Conservation (phyloP, 2,113 vertebrate genomes). For the Himantopus leucocephalus region DNA sequence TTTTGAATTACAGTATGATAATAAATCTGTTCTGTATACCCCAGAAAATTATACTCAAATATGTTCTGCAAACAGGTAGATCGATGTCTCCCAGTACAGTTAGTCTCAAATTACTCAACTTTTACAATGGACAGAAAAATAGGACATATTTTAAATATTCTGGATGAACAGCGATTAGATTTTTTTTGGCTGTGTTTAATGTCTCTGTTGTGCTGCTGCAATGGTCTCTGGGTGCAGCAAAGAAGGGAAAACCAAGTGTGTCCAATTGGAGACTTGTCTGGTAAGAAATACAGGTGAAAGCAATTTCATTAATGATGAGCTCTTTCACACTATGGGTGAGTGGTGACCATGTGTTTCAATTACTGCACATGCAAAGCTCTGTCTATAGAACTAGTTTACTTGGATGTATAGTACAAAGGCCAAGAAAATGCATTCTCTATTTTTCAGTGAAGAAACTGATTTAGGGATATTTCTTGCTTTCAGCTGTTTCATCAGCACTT, state of each 20-base stretch:
- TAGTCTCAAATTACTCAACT: not conserved
- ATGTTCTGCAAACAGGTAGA: not conserved
- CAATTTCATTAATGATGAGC: not conserved
- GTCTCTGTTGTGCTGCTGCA: not conserved
- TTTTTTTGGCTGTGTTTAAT: not conserved
- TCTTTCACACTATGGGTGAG: not conserved
- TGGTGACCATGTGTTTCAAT: not conserved
- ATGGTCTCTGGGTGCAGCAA: not conserved
- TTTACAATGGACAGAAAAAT: not conserved
- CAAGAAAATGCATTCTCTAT: not conserved
- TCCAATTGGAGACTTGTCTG: not conserved
- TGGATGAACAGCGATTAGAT: not conserved
- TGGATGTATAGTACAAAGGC: not conserved
- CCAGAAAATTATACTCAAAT: not conserved
- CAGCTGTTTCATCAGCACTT: not conserved
- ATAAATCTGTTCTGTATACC: not conserved
- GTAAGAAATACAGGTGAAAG: not conserved
- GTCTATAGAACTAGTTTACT: not conserved
- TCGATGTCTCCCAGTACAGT: not conserved
- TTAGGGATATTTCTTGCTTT: not conserved
- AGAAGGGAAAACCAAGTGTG: not conserved
- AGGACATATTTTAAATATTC: not conserved
- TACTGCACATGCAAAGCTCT: not conserved
- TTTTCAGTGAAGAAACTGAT: not conserved
- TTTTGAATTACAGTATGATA: not conserved